Evolutionary conservation across 2,888 invertebrate genomes (phyloP).

Genomic region (Dorcus hopei): DNA sequence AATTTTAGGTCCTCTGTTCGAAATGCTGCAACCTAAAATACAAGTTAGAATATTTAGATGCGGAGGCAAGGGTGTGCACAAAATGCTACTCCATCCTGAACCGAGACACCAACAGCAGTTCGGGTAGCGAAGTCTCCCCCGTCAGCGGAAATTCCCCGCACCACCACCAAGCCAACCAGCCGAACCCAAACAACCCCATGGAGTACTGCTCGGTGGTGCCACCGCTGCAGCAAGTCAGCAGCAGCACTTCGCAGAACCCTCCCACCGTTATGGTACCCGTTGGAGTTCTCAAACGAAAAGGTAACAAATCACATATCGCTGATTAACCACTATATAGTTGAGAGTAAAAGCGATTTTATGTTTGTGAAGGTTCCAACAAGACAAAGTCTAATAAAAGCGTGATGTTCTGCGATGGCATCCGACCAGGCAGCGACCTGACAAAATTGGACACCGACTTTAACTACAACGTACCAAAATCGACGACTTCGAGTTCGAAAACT

Average conservation of each 20-base stretch:
- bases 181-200: conserved; percentile 83
- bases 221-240: conserved; percentile 69
- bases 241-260: conserved; percentile 49
- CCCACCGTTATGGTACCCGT: conserved; percentile 82
- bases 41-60: conserved; percentile 68
- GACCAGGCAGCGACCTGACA: conserved; percentile 82
- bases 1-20: conserved; percentile 68
- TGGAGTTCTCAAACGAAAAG: conserved; percentile 75
- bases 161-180: conserved; percentile 49
- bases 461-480: conserved; percentile 34
- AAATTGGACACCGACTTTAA: conserved; percentile 66
- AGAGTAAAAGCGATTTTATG: neutral
- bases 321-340: too few relatives aligned
- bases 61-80: conserved; percentile 76
- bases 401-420: conserved; percentile 86
- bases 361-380: conserved; percentile 47
- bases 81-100: conserved; percentile 63
- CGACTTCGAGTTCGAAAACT: neutral
- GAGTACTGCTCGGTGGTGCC: conserved; percentile 84
- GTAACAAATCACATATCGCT: conserved; percentile 33
- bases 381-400: conserved; percentile 67
- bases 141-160: conserved; percentile 32
- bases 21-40: conserved; percentile 73
- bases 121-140: conserved; percentile 37
- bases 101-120: conserved; percentile 27